These are phyloP conservation scores for Lophius americanus DNA, from an alignment of 2,797 vertebrate genomes.

Conservation along the genomic window DNA sequence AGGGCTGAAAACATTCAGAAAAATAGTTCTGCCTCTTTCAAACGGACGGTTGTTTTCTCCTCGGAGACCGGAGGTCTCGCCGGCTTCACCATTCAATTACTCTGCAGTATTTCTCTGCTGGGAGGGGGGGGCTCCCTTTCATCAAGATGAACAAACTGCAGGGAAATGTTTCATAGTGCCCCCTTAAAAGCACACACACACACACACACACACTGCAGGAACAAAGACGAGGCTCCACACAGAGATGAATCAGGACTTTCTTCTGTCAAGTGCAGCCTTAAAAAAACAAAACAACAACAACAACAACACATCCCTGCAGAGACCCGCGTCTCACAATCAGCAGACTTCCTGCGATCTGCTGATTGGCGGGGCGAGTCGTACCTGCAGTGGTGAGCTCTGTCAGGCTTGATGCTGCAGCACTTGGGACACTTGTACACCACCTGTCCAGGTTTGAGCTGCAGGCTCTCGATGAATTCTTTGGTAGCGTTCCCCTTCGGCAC, in stretches of 20 bases:
- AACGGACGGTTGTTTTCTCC: slow-evolving; percentile 8
- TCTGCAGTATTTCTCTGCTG: slow-evolving; percentile 22
- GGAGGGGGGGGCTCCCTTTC: slow-evolving; percentile 41
- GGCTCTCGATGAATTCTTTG: slow-evolving; percentile 98
- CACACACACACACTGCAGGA: slow-evolving; percentile 14
- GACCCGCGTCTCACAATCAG: slow-evolving; percentile 10
- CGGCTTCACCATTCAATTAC: slow-evolving; percentile 61
- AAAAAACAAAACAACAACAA: slow-evolving; percentile 33
- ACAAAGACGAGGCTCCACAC: slow-evolving; percentile 20
- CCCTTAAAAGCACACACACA: slow-evolving; percentile 1
- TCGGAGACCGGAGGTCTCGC: slow-evolving; percentile 29
- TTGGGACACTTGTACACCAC: slow-evolving; percentile 99
- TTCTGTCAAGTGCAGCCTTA: slow-evolving; percentile 22
- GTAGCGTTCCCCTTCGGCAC: slow-evolving; percentile 98
- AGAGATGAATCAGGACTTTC: slow-evolving; percentile 15
- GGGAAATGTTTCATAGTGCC: slow-evolving; percentile 38
- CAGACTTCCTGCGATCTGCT: not conserved
- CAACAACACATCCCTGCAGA: not conserved
- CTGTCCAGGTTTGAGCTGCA: slow-evolving; percentile 96
- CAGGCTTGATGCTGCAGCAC: slow-evolving; percentile 99
- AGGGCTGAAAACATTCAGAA: slow-evolving; percentile 22
- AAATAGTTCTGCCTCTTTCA: slow-evolving; percentile 14
- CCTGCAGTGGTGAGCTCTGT: slow-evolving; percentile 92
- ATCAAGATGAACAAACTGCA: slow-evolving; percentile 38
- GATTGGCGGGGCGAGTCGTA: slow-evolving; percentile 20